Conservation (phyloP, 92 coral and sea anemone genomes). For the Bergia puertoricense region DNA sequence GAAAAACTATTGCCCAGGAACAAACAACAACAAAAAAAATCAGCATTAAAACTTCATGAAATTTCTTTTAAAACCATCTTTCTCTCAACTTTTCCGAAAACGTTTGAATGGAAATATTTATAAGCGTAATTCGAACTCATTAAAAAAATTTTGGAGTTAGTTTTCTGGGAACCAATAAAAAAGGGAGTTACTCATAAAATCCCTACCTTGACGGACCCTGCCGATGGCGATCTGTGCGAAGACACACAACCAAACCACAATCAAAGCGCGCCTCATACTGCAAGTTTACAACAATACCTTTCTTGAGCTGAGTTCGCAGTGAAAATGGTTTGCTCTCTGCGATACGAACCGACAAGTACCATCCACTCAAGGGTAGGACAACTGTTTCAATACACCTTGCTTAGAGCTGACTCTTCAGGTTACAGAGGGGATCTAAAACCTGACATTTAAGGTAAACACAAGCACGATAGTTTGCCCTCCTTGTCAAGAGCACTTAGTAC, state of each 20-base stretch:
- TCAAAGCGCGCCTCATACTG: background rate
- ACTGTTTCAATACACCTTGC: background rate
- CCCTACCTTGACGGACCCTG: background rate
- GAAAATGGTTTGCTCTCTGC: background rate
- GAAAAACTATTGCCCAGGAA: too few species aligned
- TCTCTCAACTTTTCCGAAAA: too few species aligned
- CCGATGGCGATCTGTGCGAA: background rate
- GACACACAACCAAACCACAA: background rate
- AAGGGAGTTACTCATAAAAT: background rate
- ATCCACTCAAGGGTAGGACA: background rate
- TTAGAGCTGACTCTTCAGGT: background rate
- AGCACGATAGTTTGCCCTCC: background rate
- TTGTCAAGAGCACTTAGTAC: background rate
- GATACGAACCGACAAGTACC: background rate
- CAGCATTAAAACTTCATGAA: too few species aligned
- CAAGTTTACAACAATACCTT: too few species aligned
- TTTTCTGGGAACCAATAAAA: too few species aligned
- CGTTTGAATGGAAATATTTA: too few species aligned
- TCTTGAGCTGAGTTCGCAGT: background rate
- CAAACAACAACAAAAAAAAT: too few species aligned
- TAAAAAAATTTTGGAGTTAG: too few species aligned
- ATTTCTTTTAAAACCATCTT: too few species aligned
- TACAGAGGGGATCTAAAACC: background rate
- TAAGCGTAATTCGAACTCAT: too few species aligned
- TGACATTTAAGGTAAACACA: background rate